Percentiles rank a stretch among this genome's conserved stretches.
Evolutionary conservation across 2,888 invertebrate species (phyloP).

Genomic region (Megaustenia siamemsis): DNA sequence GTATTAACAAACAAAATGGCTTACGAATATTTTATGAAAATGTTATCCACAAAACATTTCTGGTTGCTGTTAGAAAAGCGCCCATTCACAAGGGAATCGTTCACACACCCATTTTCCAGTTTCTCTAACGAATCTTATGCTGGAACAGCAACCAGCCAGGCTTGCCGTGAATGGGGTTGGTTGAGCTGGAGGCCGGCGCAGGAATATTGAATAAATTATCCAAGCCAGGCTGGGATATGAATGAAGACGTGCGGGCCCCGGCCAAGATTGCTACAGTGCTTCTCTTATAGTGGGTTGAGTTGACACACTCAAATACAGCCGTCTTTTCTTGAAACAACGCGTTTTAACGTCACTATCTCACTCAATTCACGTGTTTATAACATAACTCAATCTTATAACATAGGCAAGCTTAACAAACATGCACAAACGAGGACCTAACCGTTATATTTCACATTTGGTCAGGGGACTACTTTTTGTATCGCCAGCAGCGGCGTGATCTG

Average conservation of each 20-base stretch:
- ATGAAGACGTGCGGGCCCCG: slow-evolving; percentile 17
- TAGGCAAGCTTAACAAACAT: neutral
- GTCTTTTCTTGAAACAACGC: neutral
- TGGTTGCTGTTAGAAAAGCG: no score
- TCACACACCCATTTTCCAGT: slow-evolving; percentile 1
- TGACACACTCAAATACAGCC: neutral
- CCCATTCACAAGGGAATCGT: neutral
- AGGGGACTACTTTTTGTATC: slow-evolving; percentile 34
- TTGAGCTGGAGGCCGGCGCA: slow-evolving; percentile 5
- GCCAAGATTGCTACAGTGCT: neutral
- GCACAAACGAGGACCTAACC: neutral
- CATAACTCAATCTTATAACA: neutral
- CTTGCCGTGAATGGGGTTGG: slow-evolving; percentile 33
- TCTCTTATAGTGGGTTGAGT: neutral
- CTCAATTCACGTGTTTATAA: neutral
- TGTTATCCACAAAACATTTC: neutral
- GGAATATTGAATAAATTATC: slow-evolving; percentile 46
- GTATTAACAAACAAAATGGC: no score
- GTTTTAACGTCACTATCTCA: neutral
- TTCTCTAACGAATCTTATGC: neutral
- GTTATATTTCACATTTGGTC: slow-evolving; percentile 5
- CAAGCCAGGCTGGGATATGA: slow-evolving; percentile 18
- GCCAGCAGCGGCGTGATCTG: slow-evolving; percentile 15
- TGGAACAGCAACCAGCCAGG: neutral
- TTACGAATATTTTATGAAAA: no score